These are phyloP conservation scores for Leptinotarsa lineolata DNA, from an alignment of 1,140 invertebrate genomes.

Conservation along the genomic window DNA sequence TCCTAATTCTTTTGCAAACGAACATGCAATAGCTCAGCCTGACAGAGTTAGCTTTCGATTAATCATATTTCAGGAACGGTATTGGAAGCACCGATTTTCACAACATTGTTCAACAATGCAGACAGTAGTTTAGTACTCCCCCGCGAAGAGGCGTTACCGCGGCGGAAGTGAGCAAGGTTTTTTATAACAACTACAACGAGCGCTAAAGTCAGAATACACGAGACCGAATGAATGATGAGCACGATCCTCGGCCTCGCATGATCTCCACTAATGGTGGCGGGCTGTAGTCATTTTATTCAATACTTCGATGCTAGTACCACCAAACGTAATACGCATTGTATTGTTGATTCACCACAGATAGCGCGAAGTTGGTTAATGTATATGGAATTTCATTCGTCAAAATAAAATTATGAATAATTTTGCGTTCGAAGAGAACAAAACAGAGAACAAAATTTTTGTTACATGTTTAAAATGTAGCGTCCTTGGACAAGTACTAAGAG, in stretches of 20 bases:
- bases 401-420: too few relatives aligned
- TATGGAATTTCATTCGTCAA: too few relatives aligned
- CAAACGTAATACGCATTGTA: constrained; percentile 14
- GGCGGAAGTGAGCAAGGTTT: constrained; percentile 25
- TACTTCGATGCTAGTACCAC: not conserved
- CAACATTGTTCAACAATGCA: constrained; percentile 10
- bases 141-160: constrained; percentile 17
- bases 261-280: not conserved
- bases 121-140: constrained; percentile 23
- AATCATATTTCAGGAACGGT: not conserved
- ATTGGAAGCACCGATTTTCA: not conserved
- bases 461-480: too few relatives aligned
- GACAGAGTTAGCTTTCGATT: too few relatives aligned
- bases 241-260: not conserved
- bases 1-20: too few relatives aligned
- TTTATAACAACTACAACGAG: constrained; percentile 24
- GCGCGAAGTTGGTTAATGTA: not conserved
- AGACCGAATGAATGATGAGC: constrained; percentile 9
- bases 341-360: constrained; percentile 14
- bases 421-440: too few relatives aligned
- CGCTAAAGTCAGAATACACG: constrained; percentile 15
- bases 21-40: too few relatives aligned
- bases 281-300: constrained; percentile 12
- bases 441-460: too few relatives aligned
- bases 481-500: too few relatives aligned